A percentile compares a stretch with the other conserved stretches of the same genome.
phyloP scores from a whole-genome alignment of 1,140 invertebrate species.

The Drosophila dunni region DNA sequence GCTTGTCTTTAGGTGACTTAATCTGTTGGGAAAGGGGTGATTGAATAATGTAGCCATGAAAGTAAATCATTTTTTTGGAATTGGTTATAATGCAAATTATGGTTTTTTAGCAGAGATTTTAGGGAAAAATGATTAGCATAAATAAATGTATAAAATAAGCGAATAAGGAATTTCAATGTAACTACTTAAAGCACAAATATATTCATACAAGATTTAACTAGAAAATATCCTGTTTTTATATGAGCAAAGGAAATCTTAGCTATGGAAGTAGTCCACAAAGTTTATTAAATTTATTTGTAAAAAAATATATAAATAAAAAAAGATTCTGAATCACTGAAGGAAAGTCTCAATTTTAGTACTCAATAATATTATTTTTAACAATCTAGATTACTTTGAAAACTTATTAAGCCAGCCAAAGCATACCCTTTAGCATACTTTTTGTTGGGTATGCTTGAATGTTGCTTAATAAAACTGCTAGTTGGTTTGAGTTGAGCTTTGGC shows the following conservation, averaged over 20 bases:
- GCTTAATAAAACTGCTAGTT: constrained; percentile 9
- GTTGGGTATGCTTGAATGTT: neutral
- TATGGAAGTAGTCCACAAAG: too few relatives aligned
- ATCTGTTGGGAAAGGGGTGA: too few relatives aligned
- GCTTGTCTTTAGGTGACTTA: neutral
- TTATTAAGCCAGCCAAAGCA: neutral
- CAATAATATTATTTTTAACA: too few relatives aligned
- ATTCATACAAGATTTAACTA: too few relatives aligned
- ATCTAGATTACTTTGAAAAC: too few relatives aligned
- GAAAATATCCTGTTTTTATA: neutral
- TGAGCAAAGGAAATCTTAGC: too few relatives aligned
- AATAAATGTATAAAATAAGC: constrained; percentile 12
- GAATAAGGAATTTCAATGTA: neutral
- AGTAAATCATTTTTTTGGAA: neutral
- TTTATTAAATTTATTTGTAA: too few relatives aligned
- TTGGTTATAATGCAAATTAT: neutral
- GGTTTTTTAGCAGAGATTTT: constrained; percentile 26
- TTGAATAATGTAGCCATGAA: neutral
- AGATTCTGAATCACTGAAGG: too few relatives aligned
- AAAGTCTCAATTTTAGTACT: too few relatives aligned
- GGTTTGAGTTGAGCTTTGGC: constrained; percentile 9
- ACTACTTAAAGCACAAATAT: constrained; percentile 3
- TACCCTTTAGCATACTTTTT: neutral
- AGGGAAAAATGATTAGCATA: constrained; percentile 17
- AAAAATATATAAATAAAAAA: too few relatives aligned